Base-by-base conservation (phyloP, 2,888 invertebrate genomes). In the Ditula angustiorana region DNA sequence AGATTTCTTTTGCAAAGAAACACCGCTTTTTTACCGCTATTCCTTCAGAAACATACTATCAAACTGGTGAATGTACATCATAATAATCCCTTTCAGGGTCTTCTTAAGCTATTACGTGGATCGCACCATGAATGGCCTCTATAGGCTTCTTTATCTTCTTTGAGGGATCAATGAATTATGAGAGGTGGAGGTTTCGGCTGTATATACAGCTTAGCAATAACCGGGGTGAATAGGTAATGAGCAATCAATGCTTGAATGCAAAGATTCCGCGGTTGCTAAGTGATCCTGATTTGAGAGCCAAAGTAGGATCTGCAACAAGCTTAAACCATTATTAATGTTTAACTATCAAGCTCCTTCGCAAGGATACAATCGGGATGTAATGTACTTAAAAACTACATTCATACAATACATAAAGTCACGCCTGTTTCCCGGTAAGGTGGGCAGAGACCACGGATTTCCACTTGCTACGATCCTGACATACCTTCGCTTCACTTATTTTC, bases 61-160 rank as follows among this genome's bases (percentile, higher is more conserved):
- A 56, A 41, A 30, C 47, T 23, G 10, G 30, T 10, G 11, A 11
- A 21, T 50, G 44, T 53, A 52, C 11, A 50, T 53, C 52, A 61
- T 52, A 53, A 53, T 61, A 61, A 61, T 61, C 61, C 61, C 35
- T 24, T 61, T 41, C 11, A 52, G 30, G 61, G 52, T 30, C 60
- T 13, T 53, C 61, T 52, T 41, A 23, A 53, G 30, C 61, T 52
- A 44, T 61, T 52, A 37, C 24, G 30, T 30, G 50, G 50, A 30
- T 35, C 35, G 23, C 26, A 21, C 8, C 11, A 11, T 61, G 60
- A 61, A 44, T 33, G 33, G 44, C 30, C 8, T 19, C 52, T 30
- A 53, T 53, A 53, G 44, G 16, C 41, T 19, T 52, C 50, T 60
- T 52, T 33, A 53, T 30, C 41, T 50, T 11, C 50, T 37, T 53